Percentiles rank a stretch among this genome's conserved stretches.
phyloP scores from a whole-genome alignment of 2,113 vertebrate species.

The Loxodonta africana region DNA sequence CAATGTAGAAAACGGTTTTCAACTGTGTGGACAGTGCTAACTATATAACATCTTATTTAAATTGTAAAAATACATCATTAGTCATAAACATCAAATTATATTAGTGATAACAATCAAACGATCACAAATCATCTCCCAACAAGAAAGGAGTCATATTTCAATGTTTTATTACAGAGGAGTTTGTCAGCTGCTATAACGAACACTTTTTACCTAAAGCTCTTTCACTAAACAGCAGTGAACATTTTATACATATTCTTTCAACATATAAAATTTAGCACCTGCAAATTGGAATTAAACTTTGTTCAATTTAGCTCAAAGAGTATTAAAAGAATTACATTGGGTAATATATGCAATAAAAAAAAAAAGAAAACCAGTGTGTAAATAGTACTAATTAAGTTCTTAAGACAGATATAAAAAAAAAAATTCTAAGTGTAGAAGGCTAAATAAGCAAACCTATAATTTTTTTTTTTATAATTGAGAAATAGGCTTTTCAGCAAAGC shows the following conservation, averaged over 20 bases:
- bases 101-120: background rate
- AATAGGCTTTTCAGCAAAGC: background rate
- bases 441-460: background rate
- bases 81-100: background rate
- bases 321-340: background rate
- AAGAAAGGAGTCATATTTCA: background rate
- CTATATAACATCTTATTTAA: background rate
- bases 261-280: background rate
- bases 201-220: background rate
- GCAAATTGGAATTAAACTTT: background rate
- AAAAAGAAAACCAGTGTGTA: conserved; percentile 9
- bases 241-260: background rate
- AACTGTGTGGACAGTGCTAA: background rate
- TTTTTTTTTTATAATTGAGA: no score
- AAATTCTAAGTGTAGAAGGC: background rate
- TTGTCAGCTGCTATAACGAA: background rate
- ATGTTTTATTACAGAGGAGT: background rate
- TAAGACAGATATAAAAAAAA: background rate
- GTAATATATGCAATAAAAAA: background rate
- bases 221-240: background rate
- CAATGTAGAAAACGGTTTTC: background rate
- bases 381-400: background rate
- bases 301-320: background rate
- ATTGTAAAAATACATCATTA: background rate
- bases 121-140: background rate